Percentiles rank a stretch among this genome's conserved stretches.
Evolutionary conservation across 2,113 vertebrate species (phyloP).

Genomic region (Solea senegalensis): DNA sequence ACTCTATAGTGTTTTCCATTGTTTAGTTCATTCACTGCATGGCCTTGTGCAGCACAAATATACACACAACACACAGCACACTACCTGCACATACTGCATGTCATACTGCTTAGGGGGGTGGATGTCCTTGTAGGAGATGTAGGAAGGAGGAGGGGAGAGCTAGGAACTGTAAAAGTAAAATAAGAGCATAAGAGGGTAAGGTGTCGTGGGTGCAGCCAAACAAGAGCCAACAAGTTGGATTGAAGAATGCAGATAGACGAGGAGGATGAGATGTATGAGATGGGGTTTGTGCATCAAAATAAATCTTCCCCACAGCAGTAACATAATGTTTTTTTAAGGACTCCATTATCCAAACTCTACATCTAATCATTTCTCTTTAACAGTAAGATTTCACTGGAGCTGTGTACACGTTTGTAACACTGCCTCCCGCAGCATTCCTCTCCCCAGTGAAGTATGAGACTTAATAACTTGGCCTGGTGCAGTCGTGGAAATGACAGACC

Average conservation of each 20-base stretch:
- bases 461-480: no score
- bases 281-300: neutral
- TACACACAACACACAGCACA: neutral
- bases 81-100: neutral
- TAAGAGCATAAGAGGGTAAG: neutral
- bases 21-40: slow-evolving; percentile 44
- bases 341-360: neutral
- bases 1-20: slow-evolving; percentile 40
- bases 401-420: no score
- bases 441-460: no score
- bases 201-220: neutral
- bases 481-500: no score
- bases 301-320: neutral
- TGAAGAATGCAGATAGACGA: neutral
- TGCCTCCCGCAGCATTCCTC: no score
- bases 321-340: neutral
- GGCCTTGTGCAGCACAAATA: slow-evolving; percentile 4
- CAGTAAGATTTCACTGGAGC: no score
- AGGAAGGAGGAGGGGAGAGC: neutral
- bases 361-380: neutral
- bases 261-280: neutral
- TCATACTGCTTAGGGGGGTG: neutral
- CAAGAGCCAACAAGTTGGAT: neutral
- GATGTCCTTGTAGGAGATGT: neutral
- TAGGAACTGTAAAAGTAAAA: neutral